Percentiles rank a stretch among this genome's conserved stretches.
These are phyloP conservation scores for Parthenolecanium corni DNA, from an alignment of 2,888 invertebrate species.

Conservation along the genomic window DNA sequence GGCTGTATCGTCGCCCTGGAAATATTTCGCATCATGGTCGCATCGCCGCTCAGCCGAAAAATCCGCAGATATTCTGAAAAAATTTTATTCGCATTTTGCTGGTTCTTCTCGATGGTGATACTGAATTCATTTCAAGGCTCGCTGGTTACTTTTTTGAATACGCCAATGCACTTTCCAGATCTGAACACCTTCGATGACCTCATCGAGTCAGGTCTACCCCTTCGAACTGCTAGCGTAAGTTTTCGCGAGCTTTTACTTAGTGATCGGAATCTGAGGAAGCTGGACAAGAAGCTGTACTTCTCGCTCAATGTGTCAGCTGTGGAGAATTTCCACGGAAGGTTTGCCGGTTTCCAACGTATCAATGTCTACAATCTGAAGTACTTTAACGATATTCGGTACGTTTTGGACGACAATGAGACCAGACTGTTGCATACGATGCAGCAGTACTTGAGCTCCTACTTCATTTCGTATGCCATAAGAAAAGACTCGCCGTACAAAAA, in stretches of 20 bases:
- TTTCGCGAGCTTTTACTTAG: conserved; percentile 37
- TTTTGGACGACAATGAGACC: conserved; percentile 33
- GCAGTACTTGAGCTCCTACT: conserved; percentile 41
- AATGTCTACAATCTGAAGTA: conserved; percentile 30
- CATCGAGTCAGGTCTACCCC: conserved; percentile 38
- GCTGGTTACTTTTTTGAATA: conserved; percentile 40
- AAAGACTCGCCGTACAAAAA: conserved; percentile 40
- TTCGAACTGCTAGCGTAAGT: conserved; percentile 38
- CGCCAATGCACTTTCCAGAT: conserved; percentile 40
- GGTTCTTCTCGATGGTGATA: conserved; percentile 39
- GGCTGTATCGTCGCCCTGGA: conserved; percentile 29
- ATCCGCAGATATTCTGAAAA: conserved; percentile 3
- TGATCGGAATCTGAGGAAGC: conserved; percentile 26
- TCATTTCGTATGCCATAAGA: conserved; percentile 41
- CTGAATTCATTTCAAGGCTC: conserved; percentile 39
- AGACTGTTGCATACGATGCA: conserved; percentile 40
- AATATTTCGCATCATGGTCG: conserved; percentile 30
- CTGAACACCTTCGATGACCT: conserved; percentile 42
- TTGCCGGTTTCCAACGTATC: conserved; percentile 31
- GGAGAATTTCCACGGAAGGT: conserved; percentile 28
- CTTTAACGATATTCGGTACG: conserved; percentile 31
- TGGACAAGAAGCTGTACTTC: conserved; percentile 15
- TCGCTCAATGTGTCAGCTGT: conserved; percentile 16
- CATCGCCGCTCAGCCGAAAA: conserved; percentile 8
- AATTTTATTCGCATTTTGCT: conserved; percentile 11